A percentile compares a stretch with the other conserved stretches of the same genome.
These are phyloP conservation scores for Carposina sasakii DNA, from an alignment of 1,140 invertebrate genomes.

Conservation along the genomic window DNA sequence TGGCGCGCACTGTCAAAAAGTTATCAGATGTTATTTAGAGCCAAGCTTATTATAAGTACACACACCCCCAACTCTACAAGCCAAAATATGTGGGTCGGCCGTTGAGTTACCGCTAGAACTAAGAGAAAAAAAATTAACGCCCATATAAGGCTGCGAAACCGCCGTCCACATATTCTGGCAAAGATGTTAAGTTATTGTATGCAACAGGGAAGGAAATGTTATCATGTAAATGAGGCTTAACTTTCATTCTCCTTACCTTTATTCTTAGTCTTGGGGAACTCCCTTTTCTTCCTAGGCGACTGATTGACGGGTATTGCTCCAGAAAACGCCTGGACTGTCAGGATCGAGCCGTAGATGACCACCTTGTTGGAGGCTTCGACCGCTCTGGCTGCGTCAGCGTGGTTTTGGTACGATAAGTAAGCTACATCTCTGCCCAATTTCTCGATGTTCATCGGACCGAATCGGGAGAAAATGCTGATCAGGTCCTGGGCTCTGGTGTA, in stretches of 20 bases:
- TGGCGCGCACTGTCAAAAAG: no score
- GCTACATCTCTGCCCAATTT: constrained; percentile 25
- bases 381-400: neutral
- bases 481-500: constrained; percentile 43
- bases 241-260: constrained; percentile 28
- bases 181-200: no score
- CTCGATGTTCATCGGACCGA: constrained; percentile 30
- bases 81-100: no score
- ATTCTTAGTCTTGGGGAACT: constrained; percentile 26
- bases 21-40: no score
- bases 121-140: no score
- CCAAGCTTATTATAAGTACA: no score
- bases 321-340: constrained; percentile 26
- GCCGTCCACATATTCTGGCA: no score
- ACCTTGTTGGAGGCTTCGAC: constrained; percentile 23
- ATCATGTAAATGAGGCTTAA: no score
- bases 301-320: neutral
- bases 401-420: neutral
- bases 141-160: no score
- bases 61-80: no score
- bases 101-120: no score
- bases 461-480: constrained; percentile 26
- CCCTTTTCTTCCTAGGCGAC: constrained; percentile 3
- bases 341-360: constrained; percentile 35
- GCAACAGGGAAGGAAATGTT: no score